Evolutionary conservation across 2,888 invertebrate genomes (phyloP).

Genomic region (Onchidella celtica): DNA sequence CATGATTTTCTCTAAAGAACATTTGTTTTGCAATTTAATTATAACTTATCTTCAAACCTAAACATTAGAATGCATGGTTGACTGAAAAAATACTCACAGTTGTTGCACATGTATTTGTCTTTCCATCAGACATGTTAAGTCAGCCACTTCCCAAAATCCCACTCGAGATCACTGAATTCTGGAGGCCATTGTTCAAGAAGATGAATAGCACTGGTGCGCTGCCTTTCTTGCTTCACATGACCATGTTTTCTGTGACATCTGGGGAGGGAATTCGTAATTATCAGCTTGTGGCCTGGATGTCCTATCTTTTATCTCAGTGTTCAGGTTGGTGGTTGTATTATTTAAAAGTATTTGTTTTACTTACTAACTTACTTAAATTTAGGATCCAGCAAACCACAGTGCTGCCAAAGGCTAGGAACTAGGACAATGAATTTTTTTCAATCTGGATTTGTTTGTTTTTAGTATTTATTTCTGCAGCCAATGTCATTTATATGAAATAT

Average conservation of each 20-base stretch:
- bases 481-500: no score
- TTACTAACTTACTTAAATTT: no score
- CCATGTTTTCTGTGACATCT: constrained; percentile 34
- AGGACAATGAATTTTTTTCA: no score
- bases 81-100: no score
- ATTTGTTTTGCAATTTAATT: no score
- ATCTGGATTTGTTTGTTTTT: no score
- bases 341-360: no score
- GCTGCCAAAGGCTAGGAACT: no score
- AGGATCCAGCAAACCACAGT: no score
- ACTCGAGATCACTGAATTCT: constrained; percentile 35
- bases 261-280: constrained; percentile 41
- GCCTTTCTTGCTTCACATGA: constrained; percentile 35
- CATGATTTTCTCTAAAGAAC: no score
- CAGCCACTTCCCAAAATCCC: constrained; percentile 47
- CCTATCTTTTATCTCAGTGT: constrained; percentile 40
- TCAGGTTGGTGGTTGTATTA: constrained; percentile 1
- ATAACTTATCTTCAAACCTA: no score
- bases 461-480: neutral
- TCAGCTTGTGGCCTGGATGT: constrained; percentile 49
- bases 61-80: no score
- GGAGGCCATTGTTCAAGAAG: constrained; percentile 48
- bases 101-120: neutral
- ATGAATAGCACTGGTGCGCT: constrained; percentile 39
- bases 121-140: constrained; percentile 43